Conservation (phyloP, 2,888 invertebrate genomes). For the Sarcophaga carnaria region DNA sequence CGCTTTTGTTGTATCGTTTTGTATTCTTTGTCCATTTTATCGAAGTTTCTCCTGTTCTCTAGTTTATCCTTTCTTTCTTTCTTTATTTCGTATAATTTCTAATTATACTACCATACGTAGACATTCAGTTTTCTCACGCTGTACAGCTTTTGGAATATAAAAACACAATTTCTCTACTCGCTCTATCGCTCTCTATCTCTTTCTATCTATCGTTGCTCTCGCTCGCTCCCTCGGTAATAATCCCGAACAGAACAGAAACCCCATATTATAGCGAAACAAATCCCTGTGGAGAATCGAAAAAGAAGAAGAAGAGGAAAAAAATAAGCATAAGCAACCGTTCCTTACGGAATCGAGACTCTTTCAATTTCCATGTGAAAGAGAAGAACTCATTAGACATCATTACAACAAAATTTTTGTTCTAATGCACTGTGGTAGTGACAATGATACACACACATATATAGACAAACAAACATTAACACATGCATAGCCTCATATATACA, state of each 20-base stretch:
- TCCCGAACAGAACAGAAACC: not conserved
- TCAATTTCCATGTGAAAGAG: constrained; percentile 31
- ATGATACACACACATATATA: not conserved
- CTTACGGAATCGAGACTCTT: not conserved
- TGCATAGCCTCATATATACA: not conserved
- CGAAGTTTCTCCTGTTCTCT: too few species aligned
- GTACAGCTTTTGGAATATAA: too few species aligned
- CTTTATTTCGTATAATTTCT: too few species aligned
- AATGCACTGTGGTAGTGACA: constrained; percentile 38
- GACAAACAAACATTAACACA: not conserved
- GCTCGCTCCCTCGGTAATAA: not conserved
- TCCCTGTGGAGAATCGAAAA: not conserved
- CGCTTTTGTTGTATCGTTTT: too few species aligned
- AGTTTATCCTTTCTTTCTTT: too few species aligned
- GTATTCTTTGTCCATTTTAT: too few species aligned
- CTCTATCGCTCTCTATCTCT: not conserved
- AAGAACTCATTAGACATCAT: constrained; percentile 54
- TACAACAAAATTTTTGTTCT: constrained; percentile 16
- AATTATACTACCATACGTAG: too few species aligned
- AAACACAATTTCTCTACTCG: not conserved
- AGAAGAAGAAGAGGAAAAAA: constrained; percentile 1
- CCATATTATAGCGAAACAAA: constrained; percentile 4
- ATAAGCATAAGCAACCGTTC: not conserved
- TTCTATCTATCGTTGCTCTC: not conserved
- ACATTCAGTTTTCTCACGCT: too few species aligned